phyloP scores from a whole-genome alignment of 2,888 invertebrate genomes.

The Patella depressa region DNA sequence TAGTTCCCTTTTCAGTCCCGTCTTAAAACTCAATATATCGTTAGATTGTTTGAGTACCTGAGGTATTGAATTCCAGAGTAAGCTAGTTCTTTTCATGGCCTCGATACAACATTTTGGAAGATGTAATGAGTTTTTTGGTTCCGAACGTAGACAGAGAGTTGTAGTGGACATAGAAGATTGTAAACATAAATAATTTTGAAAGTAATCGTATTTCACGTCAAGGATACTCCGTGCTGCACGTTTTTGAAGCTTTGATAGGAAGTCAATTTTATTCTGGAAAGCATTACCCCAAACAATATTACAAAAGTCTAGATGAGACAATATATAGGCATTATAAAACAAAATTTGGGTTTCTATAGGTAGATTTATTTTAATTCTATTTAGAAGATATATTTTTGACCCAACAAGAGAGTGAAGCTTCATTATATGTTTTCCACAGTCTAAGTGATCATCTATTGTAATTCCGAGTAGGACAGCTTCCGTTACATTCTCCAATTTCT shows the following conservation, averaged over 20 bases:
- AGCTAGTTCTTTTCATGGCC: not conserved
- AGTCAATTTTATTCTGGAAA: not conserved
- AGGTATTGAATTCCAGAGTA: not conserved
- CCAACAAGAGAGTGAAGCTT: too few species aligned
- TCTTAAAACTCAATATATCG: not conserved
- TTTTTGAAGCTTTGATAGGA: not conserved
- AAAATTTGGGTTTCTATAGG: not conserved
- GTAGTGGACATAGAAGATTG: not conserved
- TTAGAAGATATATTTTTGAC: not conserved
- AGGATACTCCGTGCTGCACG: too few species aligned
- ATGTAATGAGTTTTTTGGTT: not conserved
- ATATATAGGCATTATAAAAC: not conserved
- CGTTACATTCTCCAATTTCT: not conserved
- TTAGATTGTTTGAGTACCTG: not conserved
- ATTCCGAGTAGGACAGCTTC: too few species aligned
- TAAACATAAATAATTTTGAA: not conserved
- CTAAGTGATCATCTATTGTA: too few species aligned
- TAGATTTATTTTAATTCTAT: slow-evolving; percentile 3
- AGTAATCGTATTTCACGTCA: too few species aligned
- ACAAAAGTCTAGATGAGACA: not conserved
- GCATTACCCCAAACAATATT: not conserved
- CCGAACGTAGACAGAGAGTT: not conserved
- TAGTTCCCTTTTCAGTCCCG: not conserved
- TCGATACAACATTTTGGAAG: not conserved
- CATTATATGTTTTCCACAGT: too few species aligned